Evolutionary conservation across 2,888 invertebrate species (phyloP).

Genomic region (Agriopis marginaria): DNA sequence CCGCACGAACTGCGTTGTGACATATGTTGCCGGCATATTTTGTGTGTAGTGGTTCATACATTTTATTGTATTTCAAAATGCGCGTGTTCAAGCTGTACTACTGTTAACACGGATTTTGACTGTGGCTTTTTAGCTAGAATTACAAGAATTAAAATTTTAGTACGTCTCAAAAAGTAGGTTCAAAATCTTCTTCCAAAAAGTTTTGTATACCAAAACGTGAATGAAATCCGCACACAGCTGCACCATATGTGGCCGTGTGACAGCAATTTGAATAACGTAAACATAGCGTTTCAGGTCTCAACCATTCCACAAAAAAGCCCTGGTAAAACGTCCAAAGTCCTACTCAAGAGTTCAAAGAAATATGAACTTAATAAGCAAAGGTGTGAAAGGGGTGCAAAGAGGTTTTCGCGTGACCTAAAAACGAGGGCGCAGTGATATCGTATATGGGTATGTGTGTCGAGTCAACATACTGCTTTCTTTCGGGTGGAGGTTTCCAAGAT

Average conservation of each 20-base stretch:
- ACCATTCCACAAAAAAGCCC: slow-evolving; percentile 66
- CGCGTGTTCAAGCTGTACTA: too few species aligned
- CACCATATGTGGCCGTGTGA: slow-evolving; percentile 63
- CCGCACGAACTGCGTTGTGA: too few species aligned
- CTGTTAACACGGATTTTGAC: too few species aligned
- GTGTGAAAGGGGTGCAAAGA: slow-evolving; percentile 61
- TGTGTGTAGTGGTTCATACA: too few species aligned
- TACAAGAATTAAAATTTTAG: too few species aligned
- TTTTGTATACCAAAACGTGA: slow-evolving; percentile 41
- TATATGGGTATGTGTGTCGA: slow-evolving; percentile 76
- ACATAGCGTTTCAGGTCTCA: slow-evolving; percentile 73
- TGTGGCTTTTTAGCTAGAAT: too few species aligned
- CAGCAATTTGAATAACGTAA: slow-evolving; percentile 80
- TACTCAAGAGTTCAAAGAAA: slow-evolving; percentile 57
- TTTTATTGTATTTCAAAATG: too few species aligned
- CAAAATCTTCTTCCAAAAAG: background rate
- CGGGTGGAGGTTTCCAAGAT: slow-evolving; percentile 71
- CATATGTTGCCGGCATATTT: too few species aligned
- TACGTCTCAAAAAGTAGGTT: too few species aligned
- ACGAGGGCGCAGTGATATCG: slow-evolving; percentile 75
- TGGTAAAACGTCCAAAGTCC: slow-evolving; percentile 56
- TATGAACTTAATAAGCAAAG: slow-evolving; percentile 69
- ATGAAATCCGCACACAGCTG: slow-evolving; percentile 56
- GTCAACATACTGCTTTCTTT: slow-evolving; percentile 83
- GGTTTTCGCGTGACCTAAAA: slow-evolving; percentile 68